These are phyloP conservation scores for Myotis vivesi DNA, from an alignment of 2,797 vertebrate genomes.

Conservation along the genomic window DNA sequence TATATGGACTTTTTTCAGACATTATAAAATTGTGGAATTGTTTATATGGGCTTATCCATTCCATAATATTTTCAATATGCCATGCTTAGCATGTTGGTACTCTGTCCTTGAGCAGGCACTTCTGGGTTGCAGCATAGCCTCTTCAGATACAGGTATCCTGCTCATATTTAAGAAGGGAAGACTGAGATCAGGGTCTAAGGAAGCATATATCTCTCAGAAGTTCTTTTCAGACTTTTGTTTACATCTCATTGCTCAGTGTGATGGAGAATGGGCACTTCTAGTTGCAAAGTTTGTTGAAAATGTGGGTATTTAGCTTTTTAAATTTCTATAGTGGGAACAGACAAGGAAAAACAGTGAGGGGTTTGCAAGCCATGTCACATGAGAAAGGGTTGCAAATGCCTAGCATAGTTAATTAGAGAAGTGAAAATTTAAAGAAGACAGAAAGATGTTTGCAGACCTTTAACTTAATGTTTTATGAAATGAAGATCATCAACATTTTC, in stretches of 20 bases:
- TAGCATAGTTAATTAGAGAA: background rate
- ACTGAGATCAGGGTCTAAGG: background rate
- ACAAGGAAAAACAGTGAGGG: background rate
- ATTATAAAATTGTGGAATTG: background rate
- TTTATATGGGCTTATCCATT: background rate
- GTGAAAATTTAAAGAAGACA: background rate
- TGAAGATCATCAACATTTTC: background rate
- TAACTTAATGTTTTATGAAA: slow-evolving; percentile 1
- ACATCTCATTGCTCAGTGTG: background rate
- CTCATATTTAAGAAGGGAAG: background rate
- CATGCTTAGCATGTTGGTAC: background rate
- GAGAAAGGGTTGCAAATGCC: background rate
- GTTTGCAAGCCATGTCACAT: background rate
- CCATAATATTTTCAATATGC: background rate
- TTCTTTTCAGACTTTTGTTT: background rate
- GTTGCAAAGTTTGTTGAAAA: background rate
- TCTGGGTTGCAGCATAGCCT: background rate
- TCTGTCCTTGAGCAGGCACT: background rate
- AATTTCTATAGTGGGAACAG: background rate
- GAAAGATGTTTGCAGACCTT: background rate
- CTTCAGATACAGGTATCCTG: background rate
- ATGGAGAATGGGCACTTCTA: background rate
- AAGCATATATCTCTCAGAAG: background rate
- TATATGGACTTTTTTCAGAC: background rate
- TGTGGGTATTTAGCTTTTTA: background rate